These are phyloP conservation scores for Luehdorfia chinensis DNA, from an alignment of 1,140 invertebrate species.

Conservation along the genomic window DNA sequence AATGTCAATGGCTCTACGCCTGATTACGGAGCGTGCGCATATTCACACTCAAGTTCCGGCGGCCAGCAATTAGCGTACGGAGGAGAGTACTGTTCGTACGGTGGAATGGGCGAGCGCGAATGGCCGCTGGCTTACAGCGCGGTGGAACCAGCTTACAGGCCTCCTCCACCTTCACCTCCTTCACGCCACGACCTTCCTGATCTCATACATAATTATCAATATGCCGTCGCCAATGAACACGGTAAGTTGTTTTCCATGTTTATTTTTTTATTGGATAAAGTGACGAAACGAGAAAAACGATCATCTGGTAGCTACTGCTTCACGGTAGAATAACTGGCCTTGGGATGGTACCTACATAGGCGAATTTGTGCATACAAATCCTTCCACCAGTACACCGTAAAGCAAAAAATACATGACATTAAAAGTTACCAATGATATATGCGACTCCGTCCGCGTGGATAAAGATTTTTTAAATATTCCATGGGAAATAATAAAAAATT, in stretches of 20 bases:
- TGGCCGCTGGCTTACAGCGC: slow-evolving; percentile 47
- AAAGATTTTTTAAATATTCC: no score
- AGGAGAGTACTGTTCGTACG: slow-evolving; percentile 58
- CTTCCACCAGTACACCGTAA: no score
- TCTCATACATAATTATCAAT: slow-evolving; percentile 66
- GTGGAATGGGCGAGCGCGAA: slow-evolving; percentile 49
- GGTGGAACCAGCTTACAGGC: slow-evolving; percentile 51
- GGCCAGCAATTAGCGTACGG: slow-evolving; percentile 54
- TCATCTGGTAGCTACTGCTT: no score
- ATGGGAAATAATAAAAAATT: no score
- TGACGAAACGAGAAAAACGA: no score
- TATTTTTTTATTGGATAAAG: no score
- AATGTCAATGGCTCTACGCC: slow-evolving; percentile 32
- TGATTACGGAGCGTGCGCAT: slow-evolving; percentile 62
- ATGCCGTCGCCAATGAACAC: slow-evolving; percentile 61
- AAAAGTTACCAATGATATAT: no score
- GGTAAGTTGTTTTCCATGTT: slow-evolving; percentile 42
- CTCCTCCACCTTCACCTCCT: slow-evolving; percentile 40
- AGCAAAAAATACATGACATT: no score
- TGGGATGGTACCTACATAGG: no score
- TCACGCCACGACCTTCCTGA: slow-evolving; percentile 53
- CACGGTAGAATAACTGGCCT: no score
- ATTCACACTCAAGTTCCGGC: slow-evolving; percentile 38
- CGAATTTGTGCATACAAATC: no score
- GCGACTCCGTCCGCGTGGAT: no score